phyloP scores from a whole-genome alignment of 2,113 vertebrate species.

The Grus americana region DNA sequence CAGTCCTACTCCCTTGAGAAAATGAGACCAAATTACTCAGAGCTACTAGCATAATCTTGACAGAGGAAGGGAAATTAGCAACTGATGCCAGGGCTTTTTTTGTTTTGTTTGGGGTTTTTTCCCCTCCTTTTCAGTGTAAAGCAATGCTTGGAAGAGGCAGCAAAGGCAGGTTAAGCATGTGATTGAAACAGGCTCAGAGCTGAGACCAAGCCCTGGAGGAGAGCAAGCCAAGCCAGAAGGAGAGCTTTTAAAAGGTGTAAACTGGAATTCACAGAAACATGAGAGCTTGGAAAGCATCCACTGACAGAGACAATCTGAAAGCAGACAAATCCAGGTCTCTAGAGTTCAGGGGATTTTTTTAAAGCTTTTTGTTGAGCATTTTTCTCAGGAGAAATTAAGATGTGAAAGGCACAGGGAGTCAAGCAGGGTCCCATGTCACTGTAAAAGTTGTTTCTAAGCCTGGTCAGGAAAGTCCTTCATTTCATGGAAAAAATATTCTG shows the following conservation, averaged over 20 bases:
- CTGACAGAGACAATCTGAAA: background rate
- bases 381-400: constrained; percentile 65
- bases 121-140: background rate
- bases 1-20: constrained; percentile 77
- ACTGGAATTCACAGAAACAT: constrained; percentile 49
- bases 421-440: constrained; percentile 1
- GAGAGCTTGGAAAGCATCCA: constrained; percentile 20
- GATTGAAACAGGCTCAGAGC: constrained; percentile 39
- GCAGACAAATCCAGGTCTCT: constrained; percentile 30
- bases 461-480: constrained; percentile 15
- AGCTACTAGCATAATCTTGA: constrained; percentile 76
- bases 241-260: constrained; percentile 32
- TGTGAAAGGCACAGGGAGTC: constrained; percentile 27
- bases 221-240: constrained; percentile 3
- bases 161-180: constrained; percentile 57
- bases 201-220: constrained; percentile 23
- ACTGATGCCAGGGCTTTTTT: constrained; percentile 64
- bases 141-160: constrained; percentile 50
- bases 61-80: constrained; percentile 79
- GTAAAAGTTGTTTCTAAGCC: constrained; percentile 4
- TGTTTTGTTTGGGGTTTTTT: background rate
- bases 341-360: constrained; percentile 8
- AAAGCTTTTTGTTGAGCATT: constrained; percentile 1
- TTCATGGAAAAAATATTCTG: constrained; percentile 52
- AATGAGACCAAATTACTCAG: constrained; percentile 76